Conservation (phyloP, 2,113 vertebrate species). For the Scopus umbretta region DNA sequence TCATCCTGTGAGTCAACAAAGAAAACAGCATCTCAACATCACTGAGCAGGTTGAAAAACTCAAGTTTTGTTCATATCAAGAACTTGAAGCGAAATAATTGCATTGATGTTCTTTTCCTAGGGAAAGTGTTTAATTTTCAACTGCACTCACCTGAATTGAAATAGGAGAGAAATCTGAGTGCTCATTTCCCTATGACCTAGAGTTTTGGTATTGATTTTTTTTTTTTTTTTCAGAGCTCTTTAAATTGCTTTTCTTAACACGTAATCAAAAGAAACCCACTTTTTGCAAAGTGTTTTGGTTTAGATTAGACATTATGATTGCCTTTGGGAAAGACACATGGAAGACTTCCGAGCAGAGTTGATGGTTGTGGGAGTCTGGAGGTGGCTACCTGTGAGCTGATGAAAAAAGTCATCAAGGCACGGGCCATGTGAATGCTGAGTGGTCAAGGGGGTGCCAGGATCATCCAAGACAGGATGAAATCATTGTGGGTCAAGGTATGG, state of each 20-base stretch:
- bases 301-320: accelerated
- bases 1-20: conserved; percentile 33
- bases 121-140: not conserved
- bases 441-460: not conserved
- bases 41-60: not conserved
- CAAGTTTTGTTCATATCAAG: not conserved
- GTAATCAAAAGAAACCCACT: not conserved
- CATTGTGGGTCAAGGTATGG: not conserved
- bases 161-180: not conserved
- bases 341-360: not conserved
- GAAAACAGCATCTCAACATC: not conserved
- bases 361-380: not conserved
- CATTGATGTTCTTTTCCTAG: not conserved
- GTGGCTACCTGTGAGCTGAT: not conserved
- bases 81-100: not conserved
- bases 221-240: not conserved
- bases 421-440: not conserved
- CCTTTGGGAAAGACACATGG: not conserved
- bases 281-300: not conserved
- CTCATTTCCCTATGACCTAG: not conserved
- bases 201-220: not conserved
- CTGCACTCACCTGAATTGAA: accelerated
- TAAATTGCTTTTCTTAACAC: not conserved
- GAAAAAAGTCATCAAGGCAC: not conserved
- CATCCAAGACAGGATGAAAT: not conserved